A percentile compares a stretch with the other conserved stretches of the same genome.
These are phyloP conservation scores for Ceyx margarethae DNA, from an alignment of 2,113 vertebrate species.

Conservation along the genomic window DNA sequence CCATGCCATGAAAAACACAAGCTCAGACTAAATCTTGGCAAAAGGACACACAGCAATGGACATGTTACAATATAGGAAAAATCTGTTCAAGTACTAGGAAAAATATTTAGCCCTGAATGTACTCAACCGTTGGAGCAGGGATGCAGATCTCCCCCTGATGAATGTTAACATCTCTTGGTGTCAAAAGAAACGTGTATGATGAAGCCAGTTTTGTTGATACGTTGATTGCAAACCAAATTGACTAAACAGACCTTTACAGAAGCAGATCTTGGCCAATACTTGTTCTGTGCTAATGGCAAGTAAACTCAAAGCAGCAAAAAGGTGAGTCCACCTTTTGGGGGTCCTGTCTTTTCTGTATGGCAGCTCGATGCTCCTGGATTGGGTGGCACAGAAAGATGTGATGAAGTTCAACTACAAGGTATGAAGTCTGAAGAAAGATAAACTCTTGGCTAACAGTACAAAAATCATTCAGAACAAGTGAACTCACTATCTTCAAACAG, in stretches of 20 bases:
- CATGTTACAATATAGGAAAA: background rate
- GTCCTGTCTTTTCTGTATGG: background rate
- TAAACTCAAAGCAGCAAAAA: background rate
- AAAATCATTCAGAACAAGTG: background rate
- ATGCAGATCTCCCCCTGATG: background rate
- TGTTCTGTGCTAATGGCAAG: rapidly evolving
- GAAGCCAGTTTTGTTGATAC: background rate
- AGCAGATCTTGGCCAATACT: background rate
- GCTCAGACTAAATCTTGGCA: background rate
- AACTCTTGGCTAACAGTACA: background rate
- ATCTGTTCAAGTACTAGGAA: background rate
- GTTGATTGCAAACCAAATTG: background rate
- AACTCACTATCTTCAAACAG: background rate
- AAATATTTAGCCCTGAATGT: background rate
- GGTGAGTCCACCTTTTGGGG: background rate
- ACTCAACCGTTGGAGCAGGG: background rate
- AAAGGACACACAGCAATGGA: background rate
- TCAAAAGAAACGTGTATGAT: background rate
- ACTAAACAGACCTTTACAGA: background rate
- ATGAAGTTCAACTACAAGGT: background rate
- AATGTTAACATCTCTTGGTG: background rate
- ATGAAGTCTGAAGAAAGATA: background rate
- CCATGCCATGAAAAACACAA: background rate
- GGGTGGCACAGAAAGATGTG: background rate
- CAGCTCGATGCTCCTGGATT: background rate